These are phyloP conservation scores for Rhagoletis zephyria DNA, from an alignment of 1,140 invertebrate genomes.

Conservation along the genomic window DNA sequence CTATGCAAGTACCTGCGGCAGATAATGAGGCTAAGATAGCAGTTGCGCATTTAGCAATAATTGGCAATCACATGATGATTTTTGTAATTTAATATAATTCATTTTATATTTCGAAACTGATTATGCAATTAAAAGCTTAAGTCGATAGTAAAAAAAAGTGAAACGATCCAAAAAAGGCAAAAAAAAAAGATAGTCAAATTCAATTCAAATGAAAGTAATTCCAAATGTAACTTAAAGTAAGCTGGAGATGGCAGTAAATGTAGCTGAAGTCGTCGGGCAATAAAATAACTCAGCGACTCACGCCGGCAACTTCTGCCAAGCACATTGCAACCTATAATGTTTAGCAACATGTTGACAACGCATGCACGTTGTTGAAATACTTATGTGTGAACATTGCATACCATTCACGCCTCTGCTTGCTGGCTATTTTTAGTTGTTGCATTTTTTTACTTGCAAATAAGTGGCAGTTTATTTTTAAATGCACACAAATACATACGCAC, in stretches of 20 bases:
- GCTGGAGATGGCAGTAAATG: too few relatives aligned
- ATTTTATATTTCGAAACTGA: slow-evolving; percentile 35
- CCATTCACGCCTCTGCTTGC: too few relatives aligned
- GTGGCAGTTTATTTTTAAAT: too few relatives aligned
- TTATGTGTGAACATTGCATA: too few relatives aligned
- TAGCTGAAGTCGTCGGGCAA: too few relatives aligned
- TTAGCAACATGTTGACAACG: neutral
- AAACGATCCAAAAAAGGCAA: neutral
- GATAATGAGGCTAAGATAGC: slow-evolving; percentile 40
- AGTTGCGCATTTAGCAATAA: slow-evolving; percentile 32
- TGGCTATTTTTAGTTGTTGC: too few relatives aligned
- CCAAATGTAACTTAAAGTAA: neutral
- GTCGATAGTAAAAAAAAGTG: neutral
- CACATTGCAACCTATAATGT: neutral
- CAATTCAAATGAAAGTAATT: neutral
- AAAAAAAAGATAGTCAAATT: too few relatives aligned
- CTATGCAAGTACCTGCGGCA: neutral
- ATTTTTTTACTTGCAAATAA: too few relatives aligned
- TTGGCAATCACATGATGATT: slow-evolving; percentile 32
- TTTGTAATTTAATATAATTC: slow-evolving; percentile 7
- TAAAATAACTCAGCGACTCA: too few relatives aligned
- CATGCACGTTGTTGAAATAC: too few relatives aligned
- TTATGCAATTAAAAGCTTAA: neutral
- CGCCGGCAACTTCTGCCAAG: neutral
- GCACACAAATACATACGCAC: too few relatives aligned